These are phyloP conservation scores for Labeo rohita DNA, from an alignment of 2,113 vertebrate genomes.

Conservation along the genomic window DNA sequence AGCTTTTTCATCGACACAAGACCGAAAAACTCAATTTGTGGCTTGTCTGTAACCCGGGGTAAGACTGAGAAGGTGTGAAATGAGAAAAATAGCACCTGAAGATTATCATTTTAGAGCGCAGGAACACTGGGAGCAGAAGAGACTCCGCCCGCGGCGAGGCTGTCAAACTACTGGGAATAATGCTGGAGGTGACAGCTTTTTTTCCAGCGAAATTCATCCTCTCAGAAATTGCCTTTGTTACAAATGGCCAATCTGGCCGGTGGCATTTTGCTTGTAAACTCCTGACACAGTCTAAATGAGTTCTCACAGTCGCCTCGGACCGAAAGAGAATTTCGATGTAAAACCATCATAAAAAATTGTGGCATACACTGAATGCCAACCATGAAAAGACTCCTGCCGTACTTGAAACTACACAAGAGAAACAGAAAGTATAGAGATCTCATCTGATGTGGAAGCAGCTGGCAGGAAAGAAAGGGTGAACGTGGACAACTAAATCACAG, in stretches of 20 bases:
- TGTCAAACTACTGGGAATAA: constrained; percentile 24
- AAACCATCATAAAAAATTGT: constrained; percentile 17
- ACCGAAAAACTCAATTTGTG: constrained; percentile 32
- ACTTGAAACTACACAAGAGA: constrained; percentile 11
- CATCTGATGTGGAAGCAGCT: not conserved
- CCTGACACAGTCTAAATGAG: constrained; percentile 32
- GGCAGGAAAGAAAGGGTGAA: not conserved
- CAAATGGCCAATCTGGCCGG: constrained; percentile 9
- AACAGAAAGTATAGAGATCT: constrained; percentile 6
- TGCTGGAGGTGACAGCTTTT: constrained; percentile 19
- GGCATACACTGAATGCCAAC: constrained; percentile 25
- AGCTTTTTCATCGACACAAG: constrained; percentile 1
- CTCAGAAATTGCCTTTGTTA: constrained; percentile 36
- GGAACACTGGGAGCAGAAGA: constrained; percentile 7
- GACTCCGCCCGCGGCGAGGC: not conserved
- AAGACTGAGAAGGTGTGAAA: constrained; percentile 52
- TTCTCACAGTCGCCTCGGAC: not conserved
- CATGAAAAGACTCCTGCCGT: constrained; percentile 9
- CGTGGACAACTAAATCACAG: not conserved
- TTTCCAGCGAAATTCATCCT: constrained; percentile 9
- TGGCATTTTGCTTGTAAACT: constrained; percentile 28
- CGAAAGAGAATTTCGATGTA: not conserved
- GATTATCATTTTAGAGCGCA: constrained; percentile 47
- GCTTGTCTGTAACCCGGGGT: constrained; percentile 36
- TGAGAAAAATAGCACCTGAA: constrained; percentile 52